Base-by-base conservation (phyloP, 2,113 vertebrate species). In the Coregonus clupeaformis region DNA sequence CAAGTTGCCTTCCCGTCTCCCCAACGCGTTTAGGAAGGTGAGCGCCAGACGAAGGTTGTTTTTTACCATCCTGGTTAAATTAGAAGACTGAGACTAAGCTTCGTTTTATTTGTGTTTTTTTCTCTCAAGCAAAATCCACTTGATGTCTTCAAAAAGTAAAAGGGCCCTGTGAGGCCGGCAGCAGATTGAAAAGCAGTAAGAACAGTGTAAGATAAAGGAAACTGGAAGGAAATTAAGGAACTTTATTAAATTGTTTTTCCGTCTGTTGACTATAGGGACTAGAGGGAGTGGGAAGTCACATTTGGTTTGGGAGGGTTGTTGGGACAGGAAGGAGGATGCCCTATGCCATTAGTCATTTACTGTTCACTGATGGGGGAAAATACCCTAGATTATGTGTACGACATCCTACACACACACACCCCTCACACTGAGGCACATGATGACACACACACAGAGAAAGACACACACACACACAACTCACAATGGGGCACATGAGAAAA, bases 41-140 rank as follows among this genome's bases (percentile, higher is more conserved):
- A 52, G 49, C 32, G 7, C 4, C 52, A 55, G 52, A 6, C 4
- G n/a, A 29, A 1, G 7, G 22, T 36, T 30, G 66, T 72, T 29
- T 78, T 78, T 74, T 65, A 76, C 55, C 69, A 68, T 22, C 4
- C 68, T 59, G 29, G 70, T 42, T 14, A 32, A 18, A 66, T 20
- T 14, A 66, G 29, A 66, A 14, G 64, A 30, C 6, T 32, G 25
- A 27, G 16, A 66, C 64, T 64, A 27, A 64, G 13, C 52, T 55
- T 55, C 6, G 52, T 20, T 55, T 55, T 64, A 12, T 63, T n/a
- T 13, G 13, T 29, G 27, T 3, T 13, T 25, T 24, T 25, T 64
- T 64, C 27, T 27, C 24, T 66, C 29, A 5, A 32, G 64, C 29
- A 7, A 66, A 25, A 32, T 66, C 27, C 64, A 66, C 29, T 66